Percentiles rank a stretch among this genome's conserved stretches.
Evolutionary conservation across 1,140 invertebrate species (phyloP).

Genomic region (Aphaenogaster floridana): DNA sequence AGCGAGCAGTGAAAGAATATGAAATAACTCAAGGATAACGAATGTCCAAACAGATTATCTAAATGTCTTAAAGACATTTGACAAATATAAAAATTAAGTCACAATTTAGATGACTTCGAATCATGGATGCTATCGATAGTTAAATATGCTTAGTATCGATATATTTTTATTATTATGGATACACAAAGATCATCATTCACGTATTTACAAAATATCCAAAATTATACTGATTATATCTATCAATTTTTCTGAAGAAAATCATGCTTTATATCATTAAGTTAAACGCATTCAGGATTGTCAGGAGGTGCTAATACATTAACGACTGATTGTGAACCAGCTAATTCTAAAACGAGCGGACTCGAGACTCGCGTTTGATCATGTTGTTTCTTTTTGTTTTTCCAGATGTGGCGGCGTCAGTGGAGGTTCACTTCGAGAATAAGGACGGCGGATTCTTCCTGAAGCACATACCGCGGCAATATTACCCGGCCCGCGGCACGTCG

Average conservation of each 20-base stretch:
- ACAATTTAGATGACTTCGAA: neutral
- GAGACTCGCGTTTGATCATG: neutral
- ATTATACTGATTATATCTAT: neutral
- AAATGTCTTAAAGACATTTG: neutral
- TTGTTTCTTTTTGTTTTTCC: conserved; percentile 63
- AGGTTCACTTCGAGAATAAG: conserved; percentile 96
- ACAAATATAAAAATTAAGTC: conserved; percentile 6
- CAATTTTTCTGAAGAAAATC: neutral
- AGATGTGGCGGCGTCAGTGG: conserved; percentile 88
- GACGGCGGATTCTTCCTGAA: conserved; percentile 96
- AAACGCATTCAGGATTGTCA: neutral
- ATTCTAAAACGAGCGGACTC: neutral
- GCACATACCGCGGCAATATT: conserved; percentile 90
- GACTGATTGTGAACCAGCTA: neutral
- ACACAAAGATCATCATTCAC: neutral
- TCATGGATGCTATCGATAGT: neutral
- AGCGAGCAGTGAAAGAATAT: neutral
- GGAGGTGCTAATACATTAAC: neutral
- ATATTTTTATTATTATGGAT: neutral
- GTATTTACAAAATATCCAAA: neutral
- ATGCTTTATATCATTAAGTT: neutral
- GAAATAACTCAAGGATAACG: neutral
- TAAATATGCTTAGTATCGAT: neutral
- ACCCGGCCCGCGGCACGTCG: conserved; percentile 82
- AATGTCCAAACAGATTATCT: neutral